phyloP scores from a whole-genome alignment of 2,888 invertebrate genomes.

The Auanema freiburgensis region DNA sequence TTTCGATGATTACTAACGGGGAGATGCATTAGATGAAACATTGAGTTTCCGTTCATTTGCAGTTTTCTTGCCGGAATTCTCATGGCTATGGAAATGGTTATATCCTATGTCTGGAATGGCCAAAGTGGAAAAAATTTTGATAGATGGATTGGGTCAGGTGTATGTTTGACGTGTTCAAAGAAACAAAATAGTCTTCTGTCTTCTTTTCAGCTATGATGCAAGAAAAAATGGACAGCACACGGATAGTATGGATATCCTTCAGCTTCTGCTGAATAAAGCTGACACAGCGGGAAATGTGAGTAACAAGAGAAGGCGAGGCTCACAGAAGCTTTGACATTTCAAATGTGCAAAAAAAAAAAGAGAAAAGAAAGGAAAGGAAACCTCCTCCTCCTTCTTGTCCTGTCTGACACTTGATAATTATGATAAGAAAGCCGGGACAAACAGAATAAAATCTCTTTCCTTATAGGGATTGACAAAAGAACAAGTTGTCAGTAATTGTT shows the following conservation, averaged over 20 bases:
- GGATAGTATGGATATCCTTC: constrained; percentile 41
- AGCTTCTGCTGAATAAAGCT: constrained; percentile 36
- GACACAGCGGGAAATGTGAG: constrained; percentile 22
- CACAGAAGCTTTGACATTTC: too few relatives aligned
- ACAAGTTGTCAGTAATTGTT: constrained; percentile 65
- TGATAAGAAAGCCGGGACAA: too few relatives aligned
- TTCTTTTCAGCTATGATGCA: constrained; percentile 25
- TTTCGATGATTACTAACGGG: not conserved
- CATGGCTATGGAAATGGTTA: constrained; percentile 26
- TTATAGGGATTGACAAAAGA: constrained; percentile 28
- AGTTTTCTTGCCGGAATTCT: constrained; percentile 38
- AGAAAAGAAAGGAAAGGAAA: not conserved
- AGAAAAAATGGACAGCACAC: constrained; percentile 27
- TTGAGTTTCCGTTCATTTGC: constrained; percentile 14
- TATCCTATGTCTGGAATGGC: constrained; percentile 25
- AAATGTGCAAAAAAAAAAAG: not conserved
- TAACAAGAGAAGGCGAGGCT: not conserved
- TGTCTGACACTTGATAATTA: not conserved
- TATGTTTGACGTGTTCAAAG: constrained; percentile 20
- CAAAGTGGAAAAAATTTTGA: constrained; percentile 24
- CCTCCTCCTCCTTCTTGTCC: not conserved
- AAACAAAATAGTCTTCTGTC: too few relatives aligned
- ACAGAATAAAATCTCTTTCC: not conserved
- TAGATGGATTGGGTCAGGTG: constrained; percentile 29
- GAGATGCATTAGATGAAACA: constrained; percentile 5